phyloP scores from a whole-genome alignment of 2,797 vertebrate species.

The Scolopax bukidnonensis region DNA sequence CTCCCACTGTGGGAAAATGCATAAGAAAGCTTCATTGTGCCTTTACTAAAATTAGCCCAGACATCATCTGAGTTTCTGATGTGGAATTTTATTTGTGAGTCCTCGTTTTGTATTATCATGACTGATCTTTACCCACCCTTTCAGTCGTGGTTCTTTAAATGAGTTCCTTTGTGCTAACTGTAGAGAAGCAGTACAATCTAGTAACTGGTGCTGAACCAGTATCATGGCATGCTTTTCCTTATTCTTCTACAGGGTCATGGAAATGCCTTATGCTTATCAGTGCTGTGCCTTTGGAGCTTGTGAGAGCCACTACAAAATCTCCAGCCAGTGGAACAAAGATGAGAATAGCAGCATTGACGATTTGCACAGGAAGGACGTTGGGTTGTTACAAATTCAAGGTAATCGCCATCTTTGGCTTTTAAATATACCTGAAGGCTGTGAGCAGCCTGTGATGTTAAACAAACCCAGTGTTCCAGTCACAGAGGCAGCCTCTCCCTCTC shows the following conservation, averaged over 20 bases:
- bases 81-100: not conserved
- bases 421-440: not conserved
- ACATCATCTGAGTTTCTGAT: not conserved
- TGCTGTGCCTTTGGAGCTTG: conserved; percentile 90
- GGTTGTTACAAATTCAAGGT: conserved; percentile 85
- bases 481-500: not conserved
- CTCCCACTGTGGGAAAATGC: not conserved
- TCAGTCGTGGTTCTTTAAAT: not conserved
- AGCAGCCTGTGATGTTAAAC: not conserved
- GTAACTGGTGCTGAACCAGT: not conserved
- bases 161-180: not conserved
- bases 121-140: not conserved
- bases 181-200: not conserved
- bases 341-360: conserved; percentile 80
- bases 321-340: conserved; percentile 83
- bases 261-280: conserved; percentile 94
- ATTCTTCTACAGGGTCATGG: conserved; percentile 83
- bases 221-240: not conserved
- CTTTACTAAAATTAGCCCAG: not conserved
- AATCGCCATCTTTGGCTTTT: not conserved
- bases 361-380: conserved; percentile 77
- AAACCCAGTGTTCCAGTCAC: not conserved
- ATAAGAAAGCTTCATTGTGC: not conserved
- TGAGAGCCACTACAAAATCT: conserved; percentile 80
- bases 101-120: not conserved